A percentile compares a stretch with the other conserved stretches of the same genome.
These are phyloP conservation scores for Danio albolineatus DNA, from an alignment of 2,797 vertebrate genomes.

Conservation along the genomic window DNA sequence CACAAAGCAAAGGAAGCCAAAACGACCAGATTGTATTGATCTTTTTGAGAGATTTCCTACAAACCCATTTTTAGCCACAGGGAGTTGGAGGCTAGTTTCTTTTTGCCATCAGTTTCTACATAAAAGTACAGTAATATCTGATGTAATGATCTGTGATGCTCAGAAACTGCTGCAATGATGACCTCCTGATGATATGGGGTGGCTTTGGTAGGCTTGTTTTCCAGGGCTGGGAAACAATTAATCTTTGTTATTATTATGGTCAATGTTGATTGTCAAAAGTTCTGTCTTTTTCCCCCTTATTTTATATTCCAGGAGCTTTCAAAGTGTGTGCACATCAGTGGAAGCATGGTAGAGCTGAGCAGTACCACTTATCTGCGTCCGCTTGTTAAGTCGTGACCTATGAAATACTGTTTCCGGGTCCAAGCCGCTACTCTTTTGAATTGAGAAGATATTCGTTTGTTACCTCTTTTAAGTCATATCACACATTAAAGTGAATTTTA, in stretches of 20 bases:
- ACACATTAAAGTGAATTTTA: too few species aligned
- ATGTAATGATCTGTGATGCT: conserved; percentile 44
- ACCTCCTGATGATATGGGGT: conserved; percentile 71
- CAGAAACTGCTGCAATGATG: conserved; percentile 85
- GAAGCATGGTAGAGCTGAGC: too few species aligned
- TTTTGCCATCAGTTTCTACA: neutral
- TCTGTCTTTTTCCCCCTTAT: neutral
- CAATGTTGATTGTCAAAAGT: neutral
- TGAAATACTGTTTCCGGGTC: too few species aligned
- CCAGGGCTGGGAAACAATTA: conserved; percentile 21
- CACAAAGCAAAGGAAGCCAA: conserved; percentile 17
- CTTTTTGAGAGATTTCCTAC: too few species aligned
- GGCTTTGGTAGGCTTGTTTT: conserved; percentile 54
- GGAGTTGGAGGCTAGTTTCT: conserved; percentile 22
- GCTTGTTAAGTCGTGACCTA: too few species aligned
- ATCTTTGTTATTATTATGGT: neutral
- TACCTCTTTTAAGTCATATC: too few species aligned
- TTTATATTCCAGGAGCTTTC: too few species aligned
- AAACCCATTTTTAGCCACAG: neutral
- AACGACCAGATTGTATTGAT: conserved; percentile 12
- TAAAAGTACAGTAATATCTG: conserved; percentile 15
- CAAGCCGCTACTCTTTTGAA: too few species aligned
- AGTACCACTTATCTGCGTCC: too few species aligned
- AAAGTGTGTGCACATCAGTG: too few species aligned
- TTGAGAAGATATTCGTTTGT: too few species aligned